Base-by-base conservation (phyloP, 2,797 vertebrate species). In the Mormyrus proboscirostris region DNA sequence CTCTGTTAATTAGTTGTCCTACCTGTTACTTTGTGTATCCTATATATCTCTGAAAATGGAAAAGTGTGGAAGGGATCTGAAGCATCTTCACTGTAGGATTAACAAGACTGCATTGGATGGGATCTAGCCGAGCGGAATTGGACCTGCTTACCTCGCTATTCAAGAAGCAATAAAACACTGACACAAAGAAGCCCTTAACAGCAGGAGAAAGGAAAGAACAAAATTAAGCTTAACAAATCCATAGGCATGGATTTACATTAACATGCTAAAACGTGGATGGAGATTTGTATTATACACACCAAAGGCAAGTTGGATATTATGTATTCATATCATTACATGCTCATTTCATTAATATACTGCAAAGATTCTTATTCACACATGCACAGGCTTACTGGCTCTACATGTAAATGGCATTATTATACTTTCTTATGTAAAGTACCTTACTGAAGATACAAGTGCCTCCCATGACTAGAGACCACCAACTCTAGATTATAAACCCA, bases 131-230 rank as follows among this genome's bases (percentile, higher is more conserved):
- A 51, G 47, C 53, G 83, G 7, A 53, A n/a, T 25, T 33, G 82
- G 38, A 49, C 2, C 14, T 85, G 88, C 98, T 97, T 95, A 99
- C 98, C 97, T 99, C 98, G 0, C 98, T 98, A 94, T 99, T 99
- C 93, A 99, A 94, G 96, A 99, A 99, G 95, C 98, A 99, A 95
- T 99, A 99, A 94, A 99, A 99, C 87, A 99, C 98, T 0, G 98
- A 99, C 89, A 99, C 98, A 0, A 99, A 99, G 95, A 99, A 99
- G 57, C 98, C 98, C 98, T 99, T 76, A 76, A 95, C 25, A 47
- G 29, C 29, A 6, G 49, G 38, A 33, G 41, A 41, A 41, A 57
- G 62, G 88, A 69, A 90, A 90, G 22, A 50, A 57, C 4, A 6
- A 76, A 41, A 76, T 76, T 76, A 76, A 76, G 12, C 69, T 76